Base-by-base conservation (phyloP, 1,140 invertebrate species). In the Ganaspis sp. region DNA sequence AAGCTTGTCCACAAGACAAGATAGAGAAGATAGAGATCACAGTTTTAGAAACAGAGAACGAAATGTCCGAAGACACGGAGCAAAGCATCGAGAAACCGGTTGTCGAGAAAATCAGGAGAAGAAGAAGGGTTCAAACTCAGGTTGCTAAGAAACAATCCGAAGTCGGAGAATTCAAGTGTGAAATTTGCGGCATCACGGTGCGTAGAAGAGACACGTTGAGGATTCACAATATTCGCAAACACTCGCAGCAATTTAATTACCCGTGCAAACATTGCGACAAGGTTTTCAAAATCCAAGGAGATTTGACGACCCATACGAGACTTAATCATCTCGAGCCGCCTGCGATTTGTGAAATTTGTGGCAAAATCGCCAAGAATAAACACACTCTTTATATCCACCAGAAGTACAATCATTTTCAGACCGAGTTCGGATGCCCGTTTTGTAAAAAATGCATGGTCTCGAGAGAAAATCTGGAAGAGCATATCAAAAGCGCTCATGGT, bases 401-500 rank as follows among this genome's bases (percentile, higher is more conserved):
- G 74, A 84, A 86, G 11, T 86, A 87, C 53, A 79, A 79, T 1
- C 87, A 88, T 58, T 86, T 87, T n/a, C 83, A 87, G 40, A 82
- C 86, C 0, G 82, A 84, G 6, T 88, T 83, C 21, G 69, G 81
- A 3, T 89, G 88, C 26, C 71, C 76, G 1, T 78, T 87, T 15
- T 89, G 88, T 54, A 81, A 80, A 9, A 90, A 91, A 53, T 91
- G 92, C 70, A 92, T 92, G 70, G 92, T 92, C 8, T 87, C 87
- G 0, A 73, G 83, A 45, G 81, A 85, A 70, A 93, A 93, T 70
- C 86, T 94, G 1, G 90, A 93, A 38, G 93, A 93, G 11, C 94
- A 94, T 81, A 88, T 93, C 26, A 87, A 92, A 37, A 91, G 92
- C 76, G 1, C 94, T 94, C 94, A 94, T 83, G 91, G 93, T 74